Percentiles rank a stretch among this genome's conserved stretches.
These are phyloP conservation scores for Antechinus flavipes DNA, from an alignment of 2,113 vertebrate species.

Conservation along the genomic window DNA sequence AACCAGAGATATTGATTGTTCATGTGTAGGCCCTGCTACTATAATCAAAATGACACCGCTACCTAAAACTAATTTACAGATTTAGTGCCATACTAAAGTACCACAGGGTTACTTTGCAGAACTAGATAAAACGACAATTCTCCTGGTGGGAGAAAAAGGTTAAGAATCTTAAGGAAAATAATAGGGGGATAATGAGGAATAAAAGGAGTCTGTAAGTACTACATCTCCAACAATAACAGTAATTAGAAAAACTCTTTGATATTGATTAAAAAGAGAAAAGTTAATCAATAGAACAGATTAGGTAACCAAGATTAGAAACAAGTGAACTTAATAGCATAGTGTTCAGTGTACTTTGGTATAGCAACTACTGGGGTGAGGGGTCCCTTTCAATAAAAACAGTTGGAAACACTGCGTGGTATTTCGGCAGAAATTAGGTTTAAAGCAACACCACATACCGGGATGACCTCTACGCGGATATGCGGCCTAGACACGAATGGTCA, in stretches of 20 bases:
- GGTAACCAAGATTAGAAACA: neutral
- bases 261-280: neutral
- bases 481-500: neutral
- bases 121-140: neutral
- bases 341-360: too few relatives aligned
- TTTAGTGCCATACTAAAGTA: neutral
- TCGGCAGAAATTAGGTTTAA: neutral
- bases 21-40: neutral
- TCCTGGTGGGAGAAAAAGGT: neutral
- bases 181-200: neutral
- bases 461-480: neutral
- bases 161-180: neutral
- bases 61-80: neutral
- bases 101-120: neutral
- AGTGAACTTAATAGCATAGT: neutral
- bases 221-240: neutral
- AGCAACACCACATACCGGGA: neutral
- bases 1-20: neutral
- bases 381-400: neutral
- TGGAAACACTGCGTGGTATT: neutral
- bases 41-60: neutral
- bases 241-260: neutral
- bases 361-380: too few relatives aligned
- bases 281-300: neutral
- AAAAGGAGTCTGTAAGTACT: neutral